phyloP scores from a whole-genome alignment of 2,113 vertebrate genomes.

The Tapirus terrestris region DNA sequence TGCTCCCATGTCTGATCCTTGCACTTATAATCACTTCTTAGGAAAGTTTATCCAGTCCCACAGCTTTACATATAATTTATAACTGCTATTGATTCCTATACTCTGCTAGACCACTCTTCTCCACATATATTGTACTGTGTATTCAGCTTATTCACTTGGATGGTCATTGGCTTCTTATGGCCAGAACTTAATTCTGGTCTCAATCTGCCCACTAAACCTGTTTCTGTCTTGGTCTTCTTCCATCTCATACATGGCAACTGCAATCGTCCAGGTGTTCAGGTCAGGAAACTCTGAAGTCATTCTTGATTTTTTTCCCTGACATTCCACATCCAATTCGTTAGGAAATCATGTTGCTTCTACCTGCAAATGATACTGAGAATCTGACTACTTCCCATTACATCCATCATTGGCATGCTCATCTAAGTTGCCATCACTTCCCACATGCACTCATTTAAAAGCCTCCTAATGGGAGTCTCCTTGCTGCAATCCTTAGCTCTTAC shows the following conservation, averaged over 20 bases:
- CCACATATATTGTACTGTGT: background rate
- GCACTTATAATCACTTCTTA: background rate
- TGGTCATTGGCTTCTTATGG: background rate
- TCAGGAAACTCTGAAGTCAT: background rate
- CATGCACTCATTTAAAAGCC: background rate
- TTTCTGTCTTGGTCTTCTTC: background rate
- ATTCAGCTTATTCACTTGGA: background rate
- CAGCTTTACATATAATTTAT: background rate
- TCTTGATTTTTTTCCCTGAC: background rate
- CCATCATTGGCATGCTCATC: background rate
- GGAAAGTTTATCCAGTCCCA: background rate
- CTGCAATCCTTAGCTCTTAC: background rate
- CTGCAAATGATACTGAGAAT: background rate
- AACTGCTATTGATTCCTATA: background rate
- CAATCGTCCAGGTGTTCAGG: background rate
- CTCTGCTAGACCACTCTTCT: background rate
- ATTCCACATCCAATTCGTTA: background rate
- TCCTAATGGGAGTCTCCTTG: background rate
- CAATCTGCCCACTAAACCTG: background rate
- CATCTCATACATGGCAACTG: background rate
- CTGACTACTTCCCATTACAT: background rate
- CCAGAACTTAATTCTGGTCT: background rate
- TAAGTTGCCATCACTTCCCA: background rate
- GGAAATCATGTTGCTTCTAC: background rate
- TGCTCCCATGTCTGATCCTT: background rate